Percentiles rank a stretch among this genome's conserved stretches.
Conservation (phyloP, 2,113 vertebrate genomes). For the Peromyscus leucopus region DNA sequence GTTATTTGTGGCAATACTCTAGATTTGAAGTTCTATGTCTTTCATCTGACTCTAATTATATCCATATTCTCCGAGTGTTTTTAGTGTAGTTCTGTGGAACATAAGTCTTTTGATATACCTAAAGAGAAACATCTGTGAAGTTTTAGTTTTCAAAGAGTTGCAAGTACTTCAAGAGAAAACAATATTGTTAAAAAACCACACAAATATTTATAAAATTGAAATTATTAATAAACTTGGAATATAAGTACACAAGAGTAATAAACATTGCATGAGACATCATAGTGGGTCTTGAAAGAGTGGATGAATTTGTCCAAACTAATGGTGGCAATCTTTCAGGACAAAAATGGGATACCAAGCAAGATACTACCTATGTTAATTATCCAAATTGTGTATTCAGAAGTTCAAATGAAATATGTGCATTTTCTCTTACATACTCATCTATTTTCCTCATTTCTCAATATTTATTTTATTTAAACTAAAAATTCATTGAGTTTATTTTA, state of each 20-base stretch:
- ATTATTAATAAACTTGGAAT: neutral
- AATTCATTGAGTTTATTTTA: neutral
- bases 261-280: neutral
- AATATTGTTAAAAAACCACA: constrained; percentile 1
- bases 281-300: neutral
- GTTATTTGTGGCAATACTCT: neutral
- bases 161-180: neutral
- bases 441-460: constrained; percentile 28
- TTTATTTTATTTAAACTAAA: constrained; percentile 53
- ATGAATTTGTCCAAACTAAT: constrained; percentile 15
- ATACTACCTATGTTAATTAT: neutral
- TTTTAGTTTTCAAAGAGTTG: constrained; percentile 49
- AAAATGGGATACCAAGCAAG: neutral
- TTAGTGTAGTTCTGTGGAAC: neutral
- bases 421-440: neutral
- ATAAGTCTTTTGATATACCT: neutral
- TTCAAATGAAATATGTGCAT: neutral
- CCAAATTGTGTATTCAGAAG: neutral
- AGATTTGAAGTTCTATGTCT: neutral
- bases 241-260: neutral
- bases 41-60: neutral
- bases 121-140: neutral
- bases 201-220: neutral
- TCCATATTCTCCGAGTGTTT: neutral
- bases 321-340: neutral